Evolutionary conservation across 2,113 vertebrate species (phyloP).

Genomic region (Stigmatopora argus): DNA sequence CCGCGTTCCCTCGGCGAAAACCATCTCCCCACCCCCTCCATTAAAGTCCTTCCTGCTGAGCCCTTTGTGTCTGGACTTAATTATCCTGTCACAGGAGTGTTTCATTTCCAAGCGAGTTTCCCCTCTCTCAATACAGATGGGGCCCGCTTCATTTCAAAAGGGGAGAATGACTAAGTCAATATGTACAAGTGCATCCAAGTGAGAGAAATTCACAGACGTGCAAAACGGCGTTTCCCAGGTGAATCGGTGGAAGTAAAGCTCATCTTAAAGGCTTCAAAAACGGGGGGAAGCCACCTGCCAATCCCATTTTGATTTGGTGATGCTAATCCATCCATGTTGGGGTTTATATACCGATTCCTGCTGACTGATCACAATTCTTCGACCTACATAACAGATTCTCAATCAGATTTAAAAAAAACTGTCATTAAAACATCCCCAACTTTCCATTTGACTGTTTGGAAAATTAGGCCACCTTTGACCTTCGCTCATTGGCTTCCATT

Average conservation of each 20-base stretch:
- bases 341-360: slow-evolving; percentile 16
- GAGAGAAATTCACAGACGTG: slow-evolving; percentile 8
- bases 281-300: slow-evolving; percentile 51
- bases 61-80: slow-evolving; percentile 69
- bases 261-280: slow-evolving; percentile 56
- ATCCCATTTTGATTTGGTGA: slow-evolving; percentile 62
- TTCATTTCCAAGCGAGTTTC: slow-evolving; percentile 48
- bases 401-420: not conserved
- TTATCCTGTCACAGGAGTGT: slow-evolving; percentile 52
- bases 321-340: slow-evolving; percentile 46
- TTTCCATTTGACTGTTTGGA: not conserved
- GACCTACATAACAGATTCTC: not conserved
- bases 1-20: slow-evolving; percentile 45
- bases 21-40: slow-evolving; percentile 46
- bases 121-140: slow-evolving; percentile 51
- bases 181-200: slow-evolving; percentile 2
- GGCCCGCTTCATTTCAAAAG: slow-evolving; percentile 38
- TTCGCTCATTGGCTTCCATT: no score
- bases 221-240: slow-evolving; percentile 10
- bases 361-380: slow-evolving; percentile 30
- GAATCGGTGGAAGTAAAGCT: slow-evolving; percentile 45
- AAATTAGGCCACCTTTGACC: no score
- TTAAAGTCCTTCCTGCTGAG: slow-evolving; percentile 66
- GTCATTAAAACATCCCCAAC: not conserved
- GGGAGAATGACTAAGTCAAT: slow-evolving; percentile 43